Evolutionary conservation across 1,140 invertebrate species (phyloP).

Genomic region (Rhagoletis zephyria): DNA sequence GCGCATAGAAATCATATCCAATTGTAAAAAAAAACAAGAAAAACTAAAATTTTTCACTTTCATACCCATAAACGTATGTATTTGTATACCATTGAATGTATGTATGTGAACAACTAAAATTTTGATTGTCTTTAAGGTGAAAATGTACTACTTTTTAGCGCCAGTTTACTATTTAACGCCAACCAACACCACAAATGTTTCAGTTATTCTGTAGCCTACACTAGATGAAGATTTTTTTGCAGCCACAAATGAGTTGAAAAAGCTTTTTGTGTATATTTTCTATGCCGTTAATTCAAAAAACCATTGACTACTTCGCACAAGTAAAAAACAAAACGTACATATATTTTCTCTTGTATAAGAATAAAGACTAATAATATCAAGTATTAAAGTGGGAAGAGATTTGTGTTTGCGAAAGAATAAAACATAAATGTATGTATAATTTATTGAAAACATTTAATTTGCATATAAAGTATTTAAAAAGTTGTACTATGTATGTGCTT

Average conservation of each 20-base stretch:
- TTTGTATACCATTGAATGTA: conserved; percentile 9
- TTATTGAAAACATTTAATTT: not conserved
- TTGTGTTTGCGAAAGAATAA: not conserved
- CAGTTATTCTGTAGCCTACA: not conserved
- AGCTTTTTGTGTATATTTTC: conserved; percentile 46
- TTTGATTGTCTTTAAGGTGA: not conserved
- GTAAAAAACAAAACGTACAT: not conserved
- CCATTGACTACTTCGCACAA: not conserved
- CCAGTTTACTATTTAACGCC: not conserved
- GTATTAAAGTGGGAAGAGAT: not conserved
- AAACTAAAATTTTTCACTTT: conserved; percentile 46
- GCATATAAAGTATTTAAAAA: conserved; percentile 28
- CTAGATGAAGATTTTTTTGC: not conserved
- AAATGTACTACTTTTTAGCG: not conserved
- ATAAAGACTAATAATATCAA: not conserved
- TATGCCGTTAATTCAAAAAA: not conserved
- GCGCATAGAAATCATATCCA: conserved; percentile 28
- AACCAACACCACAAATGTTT: not conserved
- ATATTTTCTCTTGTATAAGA: not conserved
- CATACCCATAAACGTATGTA: conserved; percentile 24
- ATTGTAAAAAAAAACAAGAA: conserved; percentile 25
- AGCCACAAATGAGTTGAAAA: not conserved
- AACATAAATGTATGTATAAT: not conserved
- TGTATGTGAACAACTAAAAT: conserved; percentile 11
- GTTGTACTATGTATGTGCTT: too few relatives aligned